Conservation (phyloP, 1,140 invertebrate species). For the Lucilia sericata region DNA sequence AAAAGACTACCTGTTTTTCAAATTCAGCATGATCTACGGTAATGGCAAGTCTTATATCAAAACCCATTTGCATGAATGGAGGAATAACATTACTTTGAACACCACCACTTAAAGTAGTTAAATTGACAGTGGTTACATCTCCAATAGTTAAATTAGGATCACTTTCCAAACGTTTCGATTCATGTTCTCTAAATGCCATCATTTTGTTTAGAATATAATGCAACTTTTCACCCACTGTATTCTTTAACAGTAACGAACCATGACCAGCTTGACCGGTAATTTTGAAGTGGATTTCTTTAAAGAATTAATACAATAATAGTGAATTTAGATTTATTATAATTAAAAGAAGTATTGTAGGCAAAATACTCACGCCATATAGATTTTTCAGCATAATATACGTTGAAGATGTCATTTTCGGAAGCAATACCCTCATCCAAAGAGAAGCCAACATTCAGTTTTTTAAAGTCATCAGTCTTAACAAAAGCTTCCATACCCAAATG, state of each 20-base stretch:
- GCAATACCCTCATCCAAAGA: conserved; percentile 88
- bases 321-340: no score
- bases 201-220: conserved; percentile 82
- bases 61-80: conserved; percentile 78
- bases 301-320: neutral
- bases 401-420: conserved; percentile 74
- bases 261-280: conserved; percentile 84
- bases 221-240: conserved; percentile 89
- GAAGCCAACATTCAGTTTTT: conserved; percentile 87
- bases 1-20: conserved; percentile 75
- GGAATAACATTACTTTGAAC: conserved; percentile 95
- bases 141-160: conserved; percentile 78
- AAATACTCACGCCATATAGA: conserved; percentile 74
- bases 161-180: conserved; percentile 76
- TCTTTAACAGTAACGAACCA: conserved; percentile 84
- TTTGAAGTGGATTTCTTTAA: conserved; percentile 55
- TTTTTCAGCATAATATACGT: conserved; percentile 83
- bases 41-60: conserved; percentile 87
- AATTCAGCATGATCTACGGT: conserved; percentile 78
- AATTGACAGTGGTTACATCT: conserved; percentile 89
- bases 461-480: conserved; percentile 82
- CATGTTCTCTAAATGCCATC: conserved; percentile 77
- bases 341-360: no score
- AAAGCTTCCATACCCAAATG: conserved; percentile 85
- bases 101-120: conserved; percentile 88